Conservation (phyloP, 2,888 invertebrate genomes). For the Lasioglossum villosulum region DNA sequence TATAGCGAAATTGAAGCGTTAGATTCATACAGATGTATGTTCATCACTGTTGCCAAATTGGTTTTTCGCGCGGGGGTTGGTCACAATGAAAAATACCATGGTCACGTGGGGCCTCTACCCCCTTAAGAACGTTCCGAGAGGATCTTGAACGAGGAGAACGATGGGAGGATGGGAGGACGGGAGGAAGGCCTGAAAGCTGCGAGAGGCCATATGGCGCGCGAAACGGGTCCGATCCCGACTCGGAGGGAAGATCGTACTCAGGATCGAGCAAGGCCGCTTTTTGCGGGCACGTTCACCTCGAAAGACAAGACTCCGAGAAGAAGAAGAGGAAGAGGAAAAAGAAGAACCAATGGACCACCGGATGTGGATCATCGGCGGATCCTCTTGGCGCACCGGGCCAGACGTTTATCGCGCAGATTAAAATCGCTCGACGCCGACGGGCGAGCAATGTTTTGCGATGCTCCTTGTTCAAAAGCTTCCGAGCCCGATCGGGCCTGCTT, state of each 20-base stretch:
- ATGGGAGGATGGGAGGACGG: not conserved
- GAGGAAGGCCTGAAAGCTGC: not conserved
- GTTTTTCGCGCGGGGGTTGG: no score
- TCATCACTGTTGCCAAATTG: no score
- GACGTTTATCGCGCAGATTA: constrained; percentile 62
- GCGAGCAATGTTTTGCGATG: constrained; percentile 28
- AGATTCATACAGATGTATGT: no score
- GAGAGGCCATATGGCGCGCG: constrained; percentile 13
- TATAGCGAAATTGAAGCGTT: no score
- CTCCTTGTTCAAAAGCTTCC: not conserved
- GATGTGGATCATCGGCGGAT: constrained; percentile 65
- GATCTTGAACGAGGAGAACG: not conserved
- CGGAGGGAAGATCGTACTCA: constrained; percentile 43
- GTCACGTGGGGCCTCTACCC: no score
- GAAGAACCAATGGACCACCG: constrained; percentile 61
- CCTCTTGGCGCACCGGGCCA: constrained; percentile 45
- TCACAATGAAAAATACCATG: no score
- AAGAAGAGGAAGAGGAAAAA: constrained; percentile 44
- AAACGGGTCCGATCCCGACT: constrained; percentile 41
- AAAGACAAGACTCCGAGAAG: constrained; percentile 29
- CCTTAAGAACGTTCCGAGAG: not conserved
- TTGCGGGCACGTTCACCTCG: constrained; percentile 67
- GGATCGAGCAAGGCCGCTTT: constrained; percentile 69
- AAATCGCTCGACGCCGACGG: constrained; percentile 52
- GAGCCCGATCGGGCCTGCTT: not conserved